These are phyloP conservation scores for Aromia moschata DNA, from an alignment of 2,888 invertebrate species.

Conservation along the genomic window DNA sequence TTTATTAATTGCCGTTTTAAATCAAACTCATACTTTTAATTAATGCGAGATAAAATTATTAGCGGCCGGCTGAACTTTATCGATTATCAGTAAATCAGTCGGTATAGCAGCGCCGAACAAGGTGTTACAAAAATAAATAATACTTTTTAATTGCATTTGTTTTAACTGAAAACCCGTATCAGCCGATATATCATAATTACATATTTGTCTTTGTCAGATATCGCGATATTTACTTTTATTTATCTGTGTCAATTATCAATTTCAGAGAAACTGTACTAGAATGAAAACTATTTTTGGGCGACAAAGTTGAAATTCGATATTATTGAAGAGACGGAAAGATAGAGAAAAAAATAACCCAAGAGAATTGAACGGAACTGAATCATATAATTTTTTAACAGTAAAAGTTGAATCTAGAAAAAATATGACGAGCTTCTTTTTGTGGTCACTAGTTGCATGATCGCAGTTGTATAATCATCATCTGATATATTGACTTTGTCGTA, in stretches of 20 bases:
- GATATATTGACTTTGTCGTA: no score
- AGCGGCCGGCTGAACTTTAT: slow-evolving; percentile 24
- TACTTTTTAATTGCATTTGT: slow-evolving; percentile 22
- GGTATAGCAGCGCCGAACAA: slow-evolving; percentile 18
- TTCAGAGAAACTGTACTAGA: no score
- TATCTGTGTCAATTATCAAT: no score
- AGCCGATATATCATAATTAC: slow-evolving; percentile 18
- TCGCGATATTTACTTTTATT: slow-evolving; percentile 6
- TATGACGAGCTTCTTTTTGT: no score
- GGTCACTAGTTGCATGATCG: no score
- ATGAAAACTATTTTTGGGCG: not conserved
- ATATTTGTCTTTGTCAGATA: slow-evolving; percentile 21
- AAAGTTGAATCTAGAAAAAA: no score
- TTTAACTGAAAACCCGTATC: slow-evolving; percentile 19
- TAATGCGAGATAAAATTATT: slow-evolving; percentile 27
- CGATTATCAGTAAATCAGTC: slow-evolving; percentile 28
- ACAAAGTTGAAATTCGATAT: not conserved
- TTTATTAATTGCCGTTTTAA: slow-evolving; percentile 26
- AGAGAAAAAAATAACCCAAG: no score
- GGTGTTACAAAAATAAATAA: slow-evolving; percentile 28
- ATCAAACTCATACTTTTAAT: slow-evolving; percentile 22
- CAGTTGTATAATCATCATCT: no score
- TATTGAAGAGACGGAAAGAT: no score
- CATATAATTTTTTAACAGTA: no score
- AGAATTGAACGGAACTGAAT: no score